These are phyloP conservation scores for Steinernema khuongi DNA, from an alignment of 1,140 invertebrate species.

Conservation along the genomic window DNA sequence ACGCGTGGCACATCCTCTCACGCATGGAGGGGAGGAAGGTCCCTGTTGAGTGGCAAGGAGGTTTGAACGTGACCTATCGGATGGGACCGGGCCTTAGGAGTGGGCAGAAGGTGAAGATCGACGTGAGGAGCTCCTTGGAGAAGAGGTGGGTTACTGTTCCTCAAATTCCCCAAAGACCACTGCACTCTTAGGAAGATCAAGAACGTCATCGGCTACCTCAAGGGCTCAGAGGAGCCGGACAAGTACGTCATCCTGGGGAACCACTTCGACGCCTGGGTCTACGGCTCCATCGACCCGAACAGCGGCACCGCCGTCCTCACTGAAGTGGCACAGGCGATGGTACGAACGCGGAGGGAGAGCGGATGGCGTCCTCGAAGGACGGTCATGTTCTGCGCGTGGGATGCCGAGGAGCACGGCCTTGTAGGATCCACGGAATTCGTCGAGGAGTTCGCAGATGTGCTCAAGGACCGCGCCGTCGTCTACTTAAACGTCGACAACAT, in stretches of 20 bases:
- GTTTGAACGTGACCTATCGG: conserved; percentile 57
- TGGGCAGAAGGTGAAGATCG: conserved; percentile 35
- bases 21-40: conserved; percentile 39
- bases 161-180: not conserved
- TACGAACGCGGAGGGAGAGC: conserved; percentile 41
- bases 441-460: conserved; percentile 52
- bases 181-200: conserved; percentile 39
- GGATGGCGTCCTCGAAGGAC: conserved; percentile 61
- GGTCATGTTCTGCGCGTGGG: conserved; percentile 63
- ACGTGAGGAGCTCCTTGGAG: conserved; percentile 47
- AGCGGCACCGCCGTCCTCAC: conserved; percentile 62
- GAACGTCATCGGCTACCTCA: conserved; percentile 53
- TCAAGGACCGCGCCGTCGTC: conserved; percentile 49
- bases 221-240: conserved; percentile 58
- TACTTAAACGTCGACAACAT: conserved; percentile 55
- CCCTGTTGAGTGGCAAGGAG: conserved; percentile 56
- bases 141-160: conserved; percentile 23
- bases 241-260: conserved; percentile 65
- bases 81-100: conserved; percentile 43
- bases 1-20: conserved; percentile 49
- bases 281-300: conserved; percentile 51
- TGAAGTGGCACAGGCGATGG: conserved; percentile 62
- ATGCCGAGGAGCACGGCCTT: conserved; percentile 62
- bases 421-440: conserved; percentile 60
- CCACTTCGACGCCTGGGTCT: conserved; percentile 66